These are phyloP conservation scores for Nycteola revayana DNA, from an alignment of 2,888 invertebrate species.

Conservation along the genomic window DNA sequence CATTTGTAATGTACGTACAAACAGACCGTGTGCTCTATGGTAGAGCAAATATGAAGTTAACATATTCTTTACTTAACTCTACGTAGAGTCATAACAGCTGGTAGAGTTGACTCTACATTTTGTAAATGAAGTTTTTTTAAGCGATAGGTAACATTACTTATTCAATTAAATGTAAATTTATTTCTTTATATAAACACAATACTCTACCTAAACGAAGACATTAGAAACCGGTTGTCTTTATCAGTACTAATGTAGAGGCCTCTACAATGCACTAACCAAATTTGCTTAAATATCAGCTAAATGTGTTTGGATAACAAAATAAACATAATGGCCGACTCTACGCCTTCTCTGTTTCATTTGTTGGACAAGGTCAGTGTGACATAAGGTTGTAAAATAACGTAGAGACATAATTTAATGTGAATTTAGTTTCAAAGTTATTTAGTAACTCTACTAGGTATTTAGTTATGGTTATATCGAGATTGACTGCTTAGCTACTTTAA, in stretches of 20 bases:
- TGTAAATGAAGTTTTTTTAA: no score
- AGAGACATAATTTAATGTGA: no score
- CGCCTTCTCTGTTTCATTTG: slow-evolving; percentile 1
- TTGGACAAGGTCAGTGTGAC: slow-evolving; percentile 1
- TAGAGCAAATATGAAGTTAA: not conserved
- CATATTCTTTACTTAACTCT: not conserved
- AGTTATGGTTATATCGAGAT: no score
- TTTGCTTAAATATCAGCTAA: not conserved
- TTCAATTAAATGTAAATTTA: not conserved
- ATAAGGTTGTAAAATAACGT: not conserved
- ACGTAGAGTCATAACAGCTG: not conserved
- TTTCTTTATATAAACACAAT: not conserved
- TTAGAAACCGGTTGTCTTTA: slow-evolving; percentile 9
- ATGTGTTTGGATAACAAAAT: not conserved
- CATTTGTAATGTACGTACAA: not conserved
- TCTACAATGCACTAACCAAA: slow-evolving; percentile 1
- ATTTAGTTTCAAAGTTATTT: no score
- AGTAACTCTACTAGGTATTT: no score
- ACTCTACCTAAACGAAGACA: not conserved
- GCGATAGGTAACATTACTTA: not conserved
- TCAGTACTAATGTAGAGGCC: slow-evolving; percentile 6
- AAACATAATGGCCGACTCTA: not conserved
- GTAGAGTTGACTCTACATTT: no score
- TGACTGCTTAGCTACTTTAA: no score
- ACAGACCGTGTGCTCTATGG: not conserved